A percentile compares a stretch with the other conserved stretches of the same genome.
Evolutionary conservation across 1,140 invertebrate genomes (phyloP).

Genomic region (Leguminivora glycinivorella): DNA sequence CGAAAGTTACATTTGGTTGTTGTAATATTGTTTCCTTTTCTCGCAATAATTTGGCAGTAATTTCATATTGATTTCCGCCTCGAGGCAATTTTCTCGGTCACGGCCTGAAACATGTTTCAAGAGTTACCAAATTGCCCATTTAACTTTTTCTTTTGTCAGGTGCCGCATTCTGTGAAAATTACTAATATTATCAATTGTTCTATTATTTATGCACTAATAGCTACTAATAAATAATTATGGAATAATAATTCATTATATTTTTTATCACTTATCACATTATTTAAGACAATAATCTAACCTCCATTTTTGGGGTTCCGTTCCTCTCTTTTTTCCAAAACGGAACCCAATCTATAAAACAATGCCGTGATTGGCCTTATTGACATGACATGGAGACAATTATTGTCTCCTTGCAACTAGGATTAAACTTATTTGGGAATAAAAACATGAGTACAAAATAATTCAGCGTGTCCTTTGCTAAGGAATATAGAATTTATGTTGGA

Average conservation of each 20-base stretch:
- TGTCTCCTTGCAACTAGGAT: no score
- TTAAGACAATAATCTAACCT: background rate
- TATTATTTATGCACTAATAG: background rate
- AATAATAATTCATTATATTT: background rate
- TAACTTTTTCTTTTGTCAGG: constrained; percentile 9
- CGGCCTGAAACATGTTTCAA: constrained; percentile 21
- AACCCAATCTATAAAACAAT: no score
- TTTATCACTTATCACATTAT: background rate
- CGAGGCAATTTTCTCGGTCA: constrained; percentile 20
- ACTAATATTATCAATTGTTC: background rate
- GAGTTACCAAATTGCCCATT: constrained; percentile 27
- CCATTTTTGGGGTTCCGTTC: no score
- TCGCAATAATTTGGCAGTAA: constrained; percentile 21
- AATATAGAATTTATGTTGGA: no score
- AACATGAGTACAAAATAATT: no score
- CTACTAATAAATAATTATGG: background rate
- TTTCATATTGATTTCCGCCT: constrained; percentile 14
- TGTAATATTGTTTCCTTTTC: constrained; percentile 8
- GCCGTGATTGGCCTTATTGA: no score
- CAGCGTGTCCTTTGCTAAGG: no score
- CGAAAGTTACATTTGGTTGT: background rate
- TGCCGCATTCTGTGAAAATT: background rate
- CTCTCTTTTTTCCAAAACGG: no score
- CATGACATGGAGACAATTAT: no score
- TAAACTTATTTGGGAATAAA: no score